A percentile compares a stretch with the other conserved stretches of the same genome.
Evolutionary conservation across 2,888 invertebrate species (phyloP).

Genomic region (Caenorhabditis sp.): DNA sequence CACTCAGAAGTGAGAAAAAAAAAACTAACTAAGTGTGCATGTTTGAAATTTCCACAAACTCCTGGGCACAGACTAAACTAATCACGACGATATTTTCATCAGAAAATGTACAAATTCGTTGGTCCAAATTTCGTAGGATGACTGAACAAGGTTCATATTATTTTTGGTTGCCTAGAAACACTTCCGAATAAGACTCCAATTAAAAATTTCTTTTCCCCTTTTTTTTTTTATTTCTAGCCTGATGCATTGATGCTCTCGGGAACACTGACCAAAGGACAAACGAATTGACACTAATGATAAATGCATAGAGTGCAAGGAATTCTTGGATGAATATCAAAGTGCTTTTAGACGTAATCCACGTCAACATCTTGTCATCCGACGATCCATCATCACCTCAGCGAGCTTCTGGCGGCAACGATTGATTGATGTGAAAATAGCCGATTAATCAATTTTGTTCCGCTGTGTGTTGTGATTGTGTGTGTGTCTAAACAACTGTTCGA

Average conservation of each 20-base stretch:
- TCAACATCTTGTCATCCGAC: constrained; percentile 18
- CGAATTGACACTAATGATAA: background rate
- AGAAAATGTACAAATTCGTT: too few relatives aligned
- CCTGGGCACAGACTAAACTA: too few relatives aligned
- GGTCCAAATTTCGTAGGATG: too few relatives aligned
- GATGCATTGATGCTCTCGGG: background rate
- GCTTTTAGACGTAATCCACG: constrained; percentile 34
- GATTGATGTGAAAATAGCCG: constrained; percentile 20
- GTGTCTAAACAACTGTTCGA: constrained; percentile 49
- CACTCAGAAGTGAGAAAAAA: too few relatives aligned
- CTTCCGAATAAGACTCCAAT: background rate
- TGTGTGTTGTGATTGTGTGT: constrained; percentile 3
- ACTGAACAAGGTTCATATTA: too few relatives aligned
- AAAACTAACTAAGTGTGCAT: too few relatives aligned
- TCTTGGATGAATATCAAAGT: constrained; percentile 24
- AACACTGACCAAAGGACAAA: constrained; percentile 12
- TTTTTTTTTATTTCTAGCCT: background rate
- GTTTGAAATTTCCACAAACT: too few relatives aligned
- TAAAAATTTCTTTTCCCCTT: background rate
- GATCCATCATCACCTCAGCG: constrained; percentile 26
- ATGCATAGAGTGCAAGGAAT: constrained; percentile 26
- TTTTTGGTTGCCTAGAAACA: constrained; percentile 20
- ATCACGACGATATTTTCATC: too few relatives aligned
- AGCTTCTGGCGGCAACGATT: background rate
- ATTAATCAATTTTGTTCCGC: constrained; percentile 38